Base-by-base conservation (phyloP, 1,140 invertebrate species). In the Olivierus martensii region DNA sequence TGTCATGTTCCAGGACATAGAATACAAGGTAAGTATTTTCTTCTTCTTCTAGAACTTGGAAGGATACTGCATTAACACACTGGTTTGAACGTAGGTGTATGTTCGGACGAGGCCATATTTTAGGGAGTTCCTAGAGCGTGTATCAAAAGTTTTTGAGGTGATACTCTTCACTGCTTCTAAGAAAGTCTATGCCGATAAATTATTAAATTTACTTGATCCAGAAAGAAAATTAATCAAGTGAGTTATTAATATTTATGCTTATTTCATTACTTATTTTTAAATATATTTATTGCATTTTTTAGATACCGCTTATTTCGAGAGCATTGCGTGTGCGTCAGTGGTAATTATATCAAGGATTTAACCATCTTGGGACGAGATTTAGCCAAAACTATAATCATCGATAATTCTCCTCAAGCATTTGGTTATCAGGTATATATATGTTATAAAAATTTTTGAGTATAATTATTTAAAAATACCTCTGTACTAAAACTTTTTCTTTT, bases 91-190 rank as follows among this genome's bases (percentile, higher is more conserved):
- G 41, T 52, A 76, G 74, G 88, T 94, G 17, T 94, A 87, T 70
- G 91, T 94, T 0, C 75, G 91, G 58, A 92, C 91, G 3, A 75
- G 93, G 50, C 93, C 93, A 0, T 85, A 77, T 64, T 92, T 95
- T 66, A 75, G 79, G 11, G 89, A 94, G 71, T 97, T 97, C 71
- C 76, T 97, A 56, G 85, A 93, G 62, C 74, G 80, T 51, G 87
- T 96, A 10, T 91, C 90, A 0, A 77, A 84, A 14, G 66, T 87
- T 38, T 97, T 90, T 71, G 93, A 97, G 72, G 90, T 97, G 6
- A 94, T 96, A 50, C 70, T 96, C 15, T 97, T 96, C 70, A 97
- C 93, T 2, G 93, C 93, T 11, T 91, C 86, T 58, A 96, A 96
- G 70, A 78, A 90, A 51, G 87, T 95, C 19, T 97, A 97, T 66